Percentiles rank a stretch among this genome's conserved stretches.
Evolutionary conservation across 2,888 invertebrate species (phyloP).

Genomic region (Tipula unca): DNA sequence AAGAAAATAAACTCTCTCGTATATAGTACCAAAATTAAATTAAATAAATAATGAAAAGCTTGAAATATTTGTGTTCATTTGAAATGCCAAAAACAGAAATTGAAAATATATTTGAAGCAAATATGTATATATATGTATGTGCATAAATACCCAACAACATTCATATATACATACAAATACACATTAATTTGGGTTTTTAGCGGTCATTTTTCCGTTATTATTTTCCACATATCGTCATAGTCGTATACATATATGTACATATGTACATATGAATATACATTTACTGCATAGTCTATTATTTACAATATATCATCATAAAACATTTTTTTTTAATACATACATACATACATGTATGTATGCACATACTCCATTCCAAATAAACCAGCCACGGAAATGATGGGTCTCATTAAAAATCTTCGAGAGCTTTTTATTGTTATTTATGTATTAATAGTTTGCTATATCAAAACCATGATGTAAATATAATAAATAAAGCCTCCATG

Average conservation of each 20-base stretch:
- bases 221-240: not conserved
- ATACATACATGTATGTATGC: no score
- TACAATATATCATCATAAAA: constrained; percentile 4
- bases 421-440: no score
- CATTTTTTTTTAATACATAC: no score
- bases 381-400: not conserved
- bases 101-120: constrained; percentile 8
- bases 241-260: not conserved
- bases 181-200: constrained; percentile 14
- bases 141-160: not conserved
- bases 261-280: not conserved
- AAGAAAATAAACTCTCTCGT: not conserved
- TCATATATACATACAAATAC: not conserved
- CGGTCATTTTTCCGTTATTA: not conserved
- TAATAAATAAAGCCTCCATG: no score
- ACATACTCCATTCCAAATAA: not conserved
- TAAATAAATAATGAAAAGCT: constrained; percentile 14
- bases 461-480: no score
- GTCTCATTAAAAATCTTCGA: no score
- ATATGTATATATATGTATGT: not conserved
- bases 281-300: not conserved
- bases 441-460: no score
- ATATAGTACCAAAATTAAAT: not conserved
- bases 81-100: not conserved
- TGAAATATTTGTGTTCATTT: constrained; percentile 14